Conservation (phyloP, 2,113 vertebrate species). For the Platanista minor region DNA sequence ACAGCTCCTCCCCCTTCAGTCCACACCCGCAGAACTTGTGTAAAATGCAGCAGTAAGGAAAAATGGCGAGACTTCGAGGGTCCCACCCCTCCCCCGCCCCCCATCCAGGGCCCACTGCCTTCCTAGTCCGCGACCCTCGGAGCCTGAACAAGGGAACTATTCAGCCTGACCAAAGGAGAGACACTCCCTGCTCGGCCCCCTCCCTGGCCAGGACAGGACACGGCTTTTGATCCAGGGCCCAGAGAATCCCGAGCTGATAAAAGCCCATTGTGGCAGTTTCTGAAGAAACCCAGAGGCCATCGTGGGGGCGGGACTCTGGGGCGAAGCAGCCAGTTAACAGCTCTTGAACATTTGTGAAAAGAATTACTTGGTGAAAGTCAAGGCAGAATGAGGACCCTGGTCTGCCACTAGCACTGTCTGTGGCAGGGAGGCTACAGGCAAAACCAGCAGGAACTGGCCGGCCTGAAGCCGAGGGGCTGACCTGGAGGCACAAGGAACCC, state of each 20-base stretch:
- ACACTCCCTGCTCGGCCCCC: neutral
- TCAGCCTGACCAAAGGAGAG: neutral
- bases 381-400: neutral
- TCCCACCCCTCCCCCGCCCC: neutral
- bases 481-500: neutral
- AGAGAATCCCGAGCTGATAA: constrained; percentile 39
- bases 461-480: neutral
- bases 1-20: no score
- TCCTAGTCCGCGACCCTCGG: neutral
- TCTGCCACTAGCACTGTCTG: neutral
- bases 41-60: neutral
- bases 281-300: constrained; percentile 39
- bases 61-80: neutral
- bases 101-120: neutral
- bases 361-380: constrained; percentile 50
- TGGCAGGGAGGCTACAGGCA: neutral
- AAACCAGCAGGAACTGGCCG: constrained; percentile 8
- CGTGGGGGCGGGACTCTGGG: neutral
- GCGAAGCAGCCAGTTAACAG: neutral
- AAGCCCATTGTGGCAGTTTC: constrained; percentile 59
- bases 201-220: neutral
- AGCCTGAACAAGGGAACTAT: constrained; percentile 48
- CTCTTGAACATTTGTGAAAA: constrained; percentile 59
- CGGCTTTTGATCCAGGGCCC: neutral
- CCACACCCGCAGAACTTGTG: no score